phyloP scores from a whole-genome alignment of 2,888 invertebrate genomes.

The Pteria penguin region DNA sequence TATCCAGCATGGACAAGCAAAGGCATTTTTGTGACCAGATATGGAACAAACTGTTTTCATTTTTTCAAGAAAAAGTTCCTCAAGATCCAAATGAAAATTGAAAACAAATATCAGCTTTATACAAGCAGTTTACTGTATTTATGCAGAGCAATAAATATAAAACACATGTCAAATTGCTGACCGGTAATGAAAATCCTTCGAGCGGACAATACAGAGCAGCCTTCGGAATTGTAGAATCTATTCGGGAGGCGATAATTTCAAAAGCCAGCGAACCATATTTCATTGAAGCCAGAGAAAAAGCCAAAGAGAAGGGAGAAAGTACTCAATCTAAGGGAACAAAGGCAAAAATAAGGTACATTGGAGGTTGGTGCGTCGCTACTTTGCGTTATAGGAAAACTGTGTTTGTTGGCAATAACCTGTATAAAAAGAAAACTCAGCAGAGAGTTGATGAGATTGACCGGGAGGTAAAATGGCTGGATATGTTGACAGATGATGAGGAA shows the following conservation, averaged over 20 bases:
- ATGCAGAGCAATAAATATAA: too few relatives aligned
- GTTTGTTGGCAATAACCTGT: not conserved
- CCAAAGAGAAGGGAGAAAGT: not conserved
- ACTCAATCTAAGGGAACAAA: slow-evolving; percentile 24
- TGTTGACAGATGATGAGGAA: slow-evolving; percentile 4
- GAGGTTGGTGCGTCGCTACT: slow-evolving; percentile 35
- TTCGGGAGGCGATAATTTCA: slow-evolving; percentile 12
- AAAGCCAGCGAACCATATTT: slow-evolving; percentile 9
- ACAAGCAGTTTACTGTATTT: too few relatives aligned
- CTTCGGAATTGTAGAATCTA: slow-evolving; percentile 12
- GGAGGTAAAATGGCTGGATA: not conserved
- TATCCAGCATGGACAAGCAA: too few relatives aligned
- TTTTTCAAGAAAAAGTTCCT: too few relatives aligned
- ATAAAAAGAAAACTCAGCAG: not conserved
- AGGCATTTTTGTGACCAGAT: too few relatives aligned
- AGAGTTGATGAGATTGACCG: not conserved
- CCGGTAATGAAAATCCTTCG: too few relatives aligned
- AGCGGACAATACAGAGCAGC: slow-evolving; percentile 18
- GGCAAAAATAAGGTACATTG: slow-evolving; percentile 34
- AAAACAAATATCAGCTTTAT: too few relatives aligned
- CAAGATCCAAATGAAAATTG: too few relatives aligned
- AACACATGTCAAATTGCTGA: too few relatives aligned
- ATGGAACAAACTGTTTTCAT: too few relatives aligned
- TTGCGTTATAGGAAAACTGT: slow-evolving; percentile 8
- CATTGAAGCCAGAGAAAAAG: slow-evolving; percentile 9